Percentiles rank a stretch among this genome's conserved stretches.
Evolutionary conservation across 2,797 vertebrate genomes (phyloP).

Genomic region (Mastacembelus armatus): DNA sequence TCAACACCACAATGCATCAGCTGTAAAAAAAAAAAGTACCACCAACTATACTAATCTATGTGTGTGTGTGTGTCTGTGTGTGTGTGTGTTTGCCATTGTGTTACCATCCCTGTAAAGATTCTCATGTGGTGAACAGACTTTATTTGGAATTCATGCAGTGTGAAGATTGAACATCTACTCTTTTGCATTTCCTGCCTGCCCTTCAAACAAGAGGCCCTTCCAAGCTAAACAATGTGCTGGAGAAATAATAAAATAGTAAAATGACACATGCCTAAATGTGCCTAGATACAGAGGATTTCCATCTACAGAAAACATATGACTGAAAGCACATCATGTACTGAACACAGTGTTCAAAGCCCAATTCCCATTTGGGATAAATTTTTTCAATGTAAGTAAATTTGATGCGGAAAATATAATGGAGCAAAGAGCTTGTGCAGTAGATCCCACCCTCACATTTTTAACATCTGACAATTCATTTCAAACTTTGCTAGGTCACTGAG

Average conservation of each 20-base stretch:
- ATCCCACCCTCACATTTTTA: background rate
- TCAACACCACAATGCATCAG: constrained; percentile 32
- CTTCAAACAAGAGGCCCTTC: background rate
- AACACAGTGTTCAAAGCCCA: constrained; percentile 3
- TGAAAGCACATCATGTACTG: constrained; percentile 1
- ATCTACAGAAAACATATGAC: constrained; percentile 3
- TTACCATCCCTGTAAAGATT: constrained; percentile 34
- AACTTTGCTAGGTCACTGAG: too few relatives aligned
- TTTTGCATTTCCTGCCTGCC: constrained; percentile 26
- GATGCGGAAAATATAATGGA: constrained; percentile 33
- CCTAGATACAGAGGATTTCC: background rate
- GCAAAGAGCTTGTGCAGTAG: background rate
- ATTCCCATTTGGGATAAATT: constrained; percentile 19
- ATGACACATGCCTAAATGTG: background rate
- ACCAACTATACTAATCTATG: background rate
- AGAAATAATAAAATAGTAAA: constrained; percentile 29
- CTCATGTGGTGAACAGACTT: constrained; percentile 58
- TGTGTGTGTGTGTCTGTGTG: background rate
- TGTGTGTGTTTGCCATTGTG: constrained; percentile 3
- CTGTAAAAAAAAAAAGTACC: constrained; percentile 1
- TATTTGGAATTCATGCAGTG: constrained; percentile 37
- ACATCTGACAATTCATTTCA: constrained; percentile 2
- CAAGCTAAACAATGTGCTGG: constrained; percentile 12
- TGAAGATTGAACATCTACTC: constrained; percentile 13
- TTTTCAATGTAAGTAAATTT: background rate